phyloP scores from a whole-genome alignment of 2,888 invertebrate genomes.

The Gymnosoma rotundatum region DNA sequence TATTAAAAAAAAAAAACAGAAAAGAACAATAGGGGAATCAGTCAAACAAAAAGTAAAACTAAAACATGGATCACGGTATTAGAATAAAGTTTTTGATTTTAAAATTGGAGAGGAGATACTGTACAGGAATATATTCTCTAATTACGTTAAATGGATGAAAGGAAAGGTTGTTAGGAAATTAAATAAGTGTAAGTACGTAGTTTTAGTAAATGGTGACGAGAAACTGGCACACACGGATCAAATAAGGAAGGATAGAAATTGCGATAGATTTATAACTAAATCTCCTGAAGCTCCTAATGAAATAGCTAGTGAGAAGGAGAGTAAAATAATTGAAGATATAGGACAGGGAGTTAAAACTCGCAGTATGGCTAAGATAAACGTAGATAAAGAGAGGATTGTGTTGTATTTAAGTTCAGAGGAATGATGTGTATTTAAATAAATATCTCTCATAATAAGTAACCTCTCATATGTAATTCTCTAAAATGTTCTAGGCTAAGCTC shows the following conservation, averaged over 20 bases:
- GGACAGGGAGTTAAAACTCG: neutral
- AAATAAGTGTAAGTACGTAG: slow-evolving; percentile 28
- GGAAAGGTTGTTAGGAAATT: slow-evolving; percentile 21
- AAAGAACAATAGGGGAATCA: neutral
- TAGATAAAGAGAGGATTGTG: neutral
- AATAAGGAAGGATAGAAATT: neutral
- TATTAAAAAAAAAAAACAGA: neutral
- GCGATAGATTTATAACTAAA: too few relatives aligned
- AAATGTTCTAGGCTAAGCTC: too few relatives aligned
- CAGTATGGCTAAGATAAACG: neutral
- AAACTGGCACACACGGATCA: neutral
- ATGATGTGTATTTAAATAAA: neutral
- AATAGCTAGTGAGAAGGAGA: neutral
- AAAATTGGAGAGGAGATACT: slow-evolving; percentile 7
- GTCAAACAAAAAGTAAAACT: neutral
- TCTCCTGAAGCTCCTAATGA: neutral
- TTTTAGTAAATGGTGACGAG: slow-evolving; percentile 16
- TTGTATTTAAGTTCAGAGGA: neutral
- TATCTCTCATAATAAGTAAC: too few relatives aligned
- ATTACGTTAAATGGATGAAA: slow-evolving; percentile 35
- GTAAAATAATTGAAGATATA: neutral
- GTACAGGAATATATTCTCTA: slow-evolving; percentile 34
- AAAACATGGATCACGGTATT: too few relatives aligned
- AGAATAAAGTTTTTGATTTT: neutral
- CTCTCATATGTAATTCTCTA: too few relatives aligned